A percentile compares a stretch with the other conserved stretches of the same genome.
Conservation (phyloP, 2,888 invertebrate genomes). For the Parelbella ahira region DNA sequence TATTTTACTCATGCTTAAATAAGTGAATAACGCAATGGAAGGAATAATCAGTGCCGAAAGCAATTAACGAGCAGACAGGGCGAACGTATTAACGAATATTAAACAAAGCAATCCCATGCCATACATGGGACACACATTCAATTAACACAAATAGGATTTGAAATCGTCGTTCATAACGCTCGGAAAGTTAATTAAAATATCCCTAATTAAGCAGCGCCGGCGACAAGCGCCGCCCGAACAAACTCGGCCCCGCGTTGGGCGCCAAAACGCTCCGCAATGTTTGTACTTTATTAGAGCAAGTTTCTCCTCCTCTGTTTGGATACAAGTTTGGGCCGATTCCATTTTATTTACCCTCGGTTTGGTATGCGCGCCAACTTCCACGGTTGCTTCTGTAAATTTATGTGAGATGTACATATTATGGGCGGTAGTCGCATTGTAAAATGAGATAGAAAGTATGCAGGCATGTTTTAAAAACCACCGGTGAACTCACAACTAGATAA, state of each 20-base stretch:
- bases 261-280: constrained; percentile 56
- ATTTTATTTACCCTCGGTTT: constrained; percentile 50
- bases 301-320: constrained; percentile 60
- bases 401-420: constrained; percentile 30
- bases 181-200: constrained; percentile 67
- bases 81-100: constrained; percentile 40
- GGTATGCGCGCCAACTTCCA: constrained; percentile 41
- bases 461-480: too few species aligned
- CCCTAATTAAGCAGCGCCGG: constrained; percentile 50
- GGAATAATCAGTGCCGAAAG: constrained; percentile 29
- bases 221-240: constrained; percentile 36
- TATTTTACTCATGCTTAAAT: constrained; percentile 9
- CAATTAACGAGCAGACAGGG: constrained; percentile 39
- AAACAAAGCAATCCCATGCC: constrained; percentile 41
- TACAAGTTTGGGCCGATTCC: constrained; percentile 48
- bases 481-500: too few species aligned
- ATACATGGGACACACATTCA: constrained; percentile 53
- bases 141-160: constrained; percentile 64
- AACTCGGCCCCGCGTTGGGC: constrained; percentile 38
- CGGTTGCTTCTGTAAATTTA: constrained; percentile 38
- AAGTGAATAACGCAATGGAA: constrained; percentile 5
- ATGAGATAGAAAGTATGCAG: too few species aligned
- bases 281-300: constrained; percentile 71
- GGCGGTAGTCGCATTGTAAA: constrained; percentile 8
- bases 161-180: constrained; percentile 60